phyloP scores from a whole-genome alignment of 1,140 invertebrate species.

The Drosophila hydei region DNA sequence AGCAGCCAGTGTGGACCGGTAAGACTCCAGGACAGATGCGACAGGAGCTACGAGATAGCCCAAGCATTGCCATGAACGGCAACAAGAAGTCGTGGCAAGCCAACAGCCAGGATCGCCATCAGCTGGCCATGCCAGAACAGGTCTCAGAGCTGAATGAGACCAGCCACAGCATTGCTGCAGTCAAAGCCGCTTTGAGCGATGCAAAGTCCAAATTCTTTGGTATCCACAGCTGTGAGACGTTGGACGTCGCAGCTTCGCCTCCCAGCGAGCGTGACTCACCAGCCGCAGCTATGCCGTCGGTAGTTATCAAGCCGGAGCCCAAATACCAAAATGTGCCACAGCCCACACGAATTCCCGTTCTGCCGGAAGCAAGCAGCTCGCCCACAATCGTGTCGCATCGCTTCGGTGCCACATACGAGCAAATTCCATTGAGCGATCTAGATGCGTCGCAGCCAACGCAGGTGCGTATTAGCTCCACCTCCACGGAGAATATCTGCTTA shows the following conservation, averaged over 20 bases:
- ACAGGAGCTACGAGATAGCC: slow-evolving; percentile 7
- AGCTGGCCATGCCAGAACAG: slow-evolving; percentile 28
- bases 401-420: slow-evolving; percentile 66
- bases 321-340: slow-evolving; percentile 73
- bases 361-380: slow-evolving; percentile 40
- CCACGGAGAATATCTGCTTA: neutral
- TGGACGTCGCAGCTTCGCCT: neutral
- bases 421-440: slow-evolving; percentile 71
- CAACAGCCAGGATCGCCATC: neutral
- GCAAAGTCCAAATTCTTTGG: slow-evolving; percentile 83
- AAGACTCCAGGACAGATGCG: slow-evolving; percentile 28
- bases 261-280: neutral
- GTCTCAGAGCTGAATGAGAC: slow-evolving; percentile 56
- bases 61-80: slow-evolving; percentile 4
- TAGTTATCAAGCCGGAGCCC: slow-evolving; percentile 39
- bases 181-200: slow-evolving; percentile 74
- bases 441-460: slow-evolving; percentile 70
- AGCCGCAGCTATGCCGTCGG: slow-evolving; percentile 6
- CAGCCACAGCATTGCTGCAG: slow-evolving; percentile 78
- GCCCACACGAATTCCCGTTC: neutral
- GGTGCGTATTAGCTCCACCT: slow-evolving; percentile 28
- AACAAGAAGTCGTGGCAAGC: slow-evolving; percentile 3
- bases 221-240: slow-evolving; percentile 64
- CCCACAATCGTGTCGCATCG: slow-evolving; percentile 17
- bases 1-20: slow-evolving; percentile 10